Base-by-base conservation (phyloP, 2,797 vertebrate species). In the Toxotes lorentzi region DNA sequence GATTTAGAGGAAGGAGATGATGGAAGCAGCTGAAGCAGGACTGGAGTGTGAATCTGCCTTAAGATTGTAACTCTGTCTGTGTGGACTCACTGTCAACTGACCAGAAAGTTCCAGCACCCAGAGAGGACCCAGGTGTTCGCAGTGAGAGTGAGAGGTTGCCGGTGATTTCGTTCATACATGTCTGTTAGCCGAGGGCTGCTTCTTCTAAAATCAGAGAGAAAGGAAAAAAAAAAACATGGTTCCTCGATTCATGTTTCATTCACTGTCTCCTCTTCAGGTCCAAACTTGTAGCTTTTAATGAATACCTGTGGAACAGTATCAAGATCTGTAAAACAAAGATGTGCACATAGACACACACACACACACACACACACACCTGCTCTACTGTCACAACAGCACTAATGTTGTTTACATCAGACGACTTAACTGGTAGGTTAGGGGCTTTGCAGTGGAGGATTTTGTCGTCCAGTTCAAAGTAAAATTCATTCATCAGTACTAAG, bases 261-360 rank as follows among this genome's bases (percentile, higher is more conserved):
- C 51, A 21, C 66, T 68, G 86, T 70, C 88, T 92, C 69, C 21
- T 8, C 53, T 79, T 92, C 94, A 94, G 82, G 94, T 89, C 86
- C 51, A 8, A 86, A 94, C 94, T 83, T 91, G 94, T 81, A 10
- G n/a, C 54, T 41, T 89, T 85, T 90, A 91, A 92, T 87, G 84
- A 93, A 90, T 90, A 88, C 87, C 84, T 91, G 76, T 59, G 70
- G 66, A 90, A 41, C 13, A 7, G 72, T 58, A 82, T 76, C 24
- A 59, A 84, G 61, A n/a, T 79, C 32, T 79, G 71, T 53, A 10
- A 75, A 70, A 65, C 43, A 61, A 63, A 75, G 60, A 60, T 17
- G 11, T 58, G 79, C 63, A 70, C 70, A 83, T 6, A 54, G 9
- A 60, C 51, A 65, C 63, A 70, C 58, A 76, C n/a, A 79, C 35